Percentiles rank a stretch among this genome's conserved stretches.
phyloP scores from a whole-genome alignment of 2,113 vertebrate genomes.

The Lipotes vexillifer region DNA sequence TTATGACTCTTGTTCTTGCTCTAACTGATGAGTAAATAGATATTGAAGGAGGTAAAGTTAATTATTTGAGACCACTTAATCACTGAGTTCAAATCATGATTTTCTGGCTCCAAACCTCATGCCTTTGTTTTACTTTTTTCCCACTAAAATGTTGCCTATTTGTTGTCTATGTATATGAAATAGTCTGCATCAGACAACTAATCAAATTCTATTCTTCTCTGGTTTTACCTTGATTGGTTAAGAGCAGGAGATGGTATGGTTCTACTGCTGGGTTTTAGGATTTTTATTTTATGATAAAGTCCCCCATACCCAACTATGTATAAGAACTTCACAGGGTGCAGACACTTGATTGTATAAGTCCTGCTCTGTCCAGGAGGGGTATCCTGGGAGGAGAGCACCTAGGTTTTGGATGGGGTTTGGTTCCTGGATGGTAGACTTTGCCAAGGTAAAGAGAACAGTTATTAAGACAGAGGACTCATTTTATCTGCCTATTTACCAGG shows the following conservation, averaged over 20 bases:
- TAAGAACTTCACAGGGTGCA: not conserved
- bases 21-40: not conserved
- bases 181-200: not conserved
- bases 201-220: not conserved
- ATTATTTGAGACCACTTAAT: not conserved
- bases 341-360: not conserved
- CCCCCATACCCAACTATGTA: not conserved
- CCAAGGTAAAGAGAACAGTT: constrained; percentile 11
- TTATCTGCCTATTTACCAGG: constrained; percentile 1
- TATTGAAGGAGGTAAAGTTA: not conserved
- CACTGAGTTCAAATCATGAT: not conserved
- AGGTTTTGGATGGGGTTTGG: not conserved
- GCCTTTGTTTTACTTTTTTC: not conserved
- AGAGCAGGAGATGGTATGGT: not conserved
- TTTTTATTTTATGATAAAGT: not conserved
- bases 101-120: not conserved
- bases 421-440: not conserved
- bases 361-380: not conserved
- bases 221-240: not conserved
- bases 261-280: not conserved
- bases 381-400: not conserved
- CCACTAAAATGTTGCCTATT: not conserved
- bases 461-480: constrained; percentile 12
- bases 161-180: not conserved
- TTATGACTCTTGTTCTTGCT: not conserved